phyloP scores from a whole-genome alignment of 2,113 vertebrate species.

The Carettochelys insculpta region DNA sequence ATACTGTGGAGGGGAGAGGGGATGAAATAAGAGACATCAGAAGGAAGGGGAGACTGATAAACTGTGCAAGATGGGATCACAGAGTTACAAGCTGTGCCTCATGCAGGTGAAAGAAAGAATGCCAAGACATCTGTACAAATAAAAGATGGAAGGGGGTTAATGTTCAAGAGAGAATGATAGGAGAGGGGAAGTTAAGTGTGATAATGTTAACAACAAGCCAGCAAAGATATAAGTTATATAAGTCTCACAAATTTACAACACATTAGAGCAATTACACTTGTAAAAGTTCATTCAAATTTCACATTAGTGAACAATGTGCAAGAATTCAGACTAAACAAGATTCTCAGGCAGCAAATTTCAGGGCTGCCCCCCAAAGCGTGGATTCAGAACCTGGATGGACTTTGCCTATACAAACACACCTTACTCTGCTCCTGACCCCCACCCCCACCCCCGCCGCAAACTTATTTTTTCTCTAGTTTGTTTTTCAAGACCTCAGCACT shows the following conservation, averaged over 20 bases:
- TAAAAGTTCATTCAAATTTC: background rate
- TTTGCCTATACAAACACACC: rapidly evolving
- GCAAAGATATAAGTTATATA: background rate
- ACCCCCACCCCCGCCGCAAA: background rate
- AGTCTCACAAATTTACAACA: background rate
- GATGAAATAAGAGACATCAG: background rate
- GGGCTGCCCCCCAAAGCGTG: rapidly evolving
- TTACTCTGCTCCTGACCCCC: background rate
- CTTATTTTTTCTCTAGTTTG: background rate
- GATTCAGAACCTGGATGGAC: background rate
- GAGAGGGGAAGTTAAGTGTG: background rate
- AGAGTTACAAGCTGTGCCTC: background rate
- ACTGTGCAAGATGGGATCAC: background rate
- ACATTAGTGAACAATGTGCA: background rate
- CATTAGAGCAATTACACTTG: rapidly evolving
- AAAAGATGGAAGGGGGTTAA: background rate
- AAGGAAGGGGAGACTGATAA: background rate
- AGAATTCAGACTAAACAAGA: background rate
- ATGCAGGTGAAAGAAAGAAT: background rate
- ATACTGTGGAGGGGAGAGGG: background rate
- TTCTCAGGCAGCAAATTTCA: background rate
- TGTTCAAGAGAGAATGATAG: background rate
- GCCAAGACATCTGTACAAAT: background rate
- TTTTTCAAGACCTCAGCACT: background rate
- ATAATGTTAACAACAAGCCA: background rate